A percentile compares a stretch with the other conserved stretches of the same genome.
These are phyloP conservation scores for Mastomys coucha DNA, from an alignment of 2,113 vertebrate genomes.

Conservation along the genomic window DNA sequence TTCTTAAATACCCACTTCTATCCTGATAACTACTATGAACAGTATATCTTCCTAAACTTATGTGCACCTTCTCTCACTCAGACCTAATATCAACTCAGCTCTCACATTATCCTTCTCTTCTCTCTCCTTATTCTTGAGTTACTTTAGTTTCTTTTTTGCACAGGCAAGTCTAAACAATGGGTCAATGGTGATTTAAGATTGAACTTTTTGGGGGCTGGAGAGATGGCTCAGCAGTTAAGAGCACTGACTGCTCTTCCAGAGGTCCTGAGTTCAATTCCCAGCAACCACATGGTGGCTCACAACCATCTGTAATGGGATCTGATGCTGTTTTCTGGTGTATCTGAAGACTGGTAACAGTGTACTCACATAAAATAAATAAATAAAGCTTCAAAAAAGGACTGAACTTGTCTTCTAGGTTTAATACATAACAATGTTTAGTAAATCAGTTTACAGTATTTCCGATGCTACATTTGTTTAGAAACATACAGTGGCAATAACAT, in stretches of 20 bases:
- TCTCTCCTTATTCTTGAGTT: not conserved
- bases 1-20: not conserved
- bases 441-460: not conserved
- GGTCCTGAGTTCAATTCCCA: too few species aligned
- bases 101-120: not conserved
- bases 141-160: not conserved
- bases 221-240: too few species aligned
- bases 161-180: not conserved
- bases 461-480: not conserved
- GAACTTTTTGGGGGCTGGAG: not conserved
- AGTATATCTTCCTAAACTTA: not conserved
- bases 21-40: not conserved
- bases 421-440: not conserved
- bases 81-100: not conserved
- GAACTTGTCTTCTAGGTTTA: not conserved
- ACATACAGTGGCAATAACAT: not conserved
- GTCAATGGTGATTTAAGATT: not conserved
- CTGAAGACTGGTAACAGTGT: too few species aligned
- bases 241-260: too few species aligned
- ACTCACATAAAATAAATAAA: too few species aligned
- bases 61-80: not conserved
- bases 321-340: too few species aligned
- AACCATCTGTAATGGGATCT: too few species aligned
- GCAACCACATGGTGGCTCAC: too few species aligned
- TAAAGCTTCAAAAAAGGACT: too few species aligned